Conservation (phyloP, 2,113 vertebrate species). For the Eublepharis macularius region DNA sequence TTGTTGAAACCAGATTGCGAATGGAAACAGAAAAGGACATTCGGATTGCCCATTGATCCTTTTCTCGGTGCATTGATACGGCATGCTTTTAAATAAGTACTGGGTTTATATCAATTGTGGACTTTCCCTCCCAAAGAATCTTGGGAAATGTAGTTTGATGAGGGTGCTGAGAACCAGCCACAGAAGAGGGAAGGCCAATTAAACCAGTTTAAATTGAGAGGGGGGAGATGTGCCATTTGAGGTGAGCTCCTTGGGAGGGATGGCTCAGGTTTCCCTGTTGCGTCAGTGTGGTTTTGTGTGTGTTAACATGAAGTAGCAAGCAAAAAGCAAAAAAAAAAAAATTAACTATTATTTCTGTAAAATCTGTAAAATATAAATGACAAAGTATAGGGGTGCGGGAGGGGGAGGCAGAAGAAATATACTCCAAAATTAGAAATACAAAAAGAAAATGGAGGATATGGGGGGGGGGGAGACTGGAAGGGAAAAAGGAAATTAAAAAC, state of each 20-base stretch:
- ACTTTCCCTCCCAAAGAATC: not conserved
- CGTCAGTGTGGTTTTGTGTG: not conserved
- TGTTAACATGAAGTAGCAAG: conserved; percentile 66
- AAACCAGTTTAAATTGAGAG: not conserved
- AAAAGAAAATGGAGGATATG: not conserved
- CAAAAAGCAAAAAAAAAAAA: conserved; percentile 67
- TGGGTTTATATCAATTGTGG: not conserved
- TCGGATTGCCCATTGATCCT: not conserved
- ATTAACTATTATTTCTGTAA: conserved; percentile 72
- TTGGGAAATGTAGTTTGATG: not conserved
- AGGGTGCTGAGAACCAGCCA: not conserved
- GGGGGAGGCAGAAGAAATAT: conserved; percentile 53
- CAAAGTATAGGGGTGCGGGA: conserved; percentile 2
- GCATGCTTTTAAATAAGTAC: not conserved
- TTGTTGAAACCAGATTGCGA: not conserved
- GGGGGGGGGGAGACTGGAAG: no score
- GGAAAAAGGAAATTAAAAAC: not conserved
- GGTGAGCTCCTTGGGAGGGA: not conserved
- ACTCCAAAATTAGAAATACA: conserved; percentile 68
- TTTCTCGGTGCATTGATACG: not conserved
- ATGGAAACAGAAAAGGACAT: not conserved
- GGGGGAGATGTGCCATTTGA: not conserved
- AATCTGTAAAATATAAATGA: conserved; percentile 77
- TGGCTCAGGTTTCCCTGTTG: not conserved
- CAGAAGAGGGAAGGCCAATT: not conserved